phyloP scores from a whole-genome alignment of 2,113 vertebrate genomes.

The Gorsachius goisagi region DNA sequence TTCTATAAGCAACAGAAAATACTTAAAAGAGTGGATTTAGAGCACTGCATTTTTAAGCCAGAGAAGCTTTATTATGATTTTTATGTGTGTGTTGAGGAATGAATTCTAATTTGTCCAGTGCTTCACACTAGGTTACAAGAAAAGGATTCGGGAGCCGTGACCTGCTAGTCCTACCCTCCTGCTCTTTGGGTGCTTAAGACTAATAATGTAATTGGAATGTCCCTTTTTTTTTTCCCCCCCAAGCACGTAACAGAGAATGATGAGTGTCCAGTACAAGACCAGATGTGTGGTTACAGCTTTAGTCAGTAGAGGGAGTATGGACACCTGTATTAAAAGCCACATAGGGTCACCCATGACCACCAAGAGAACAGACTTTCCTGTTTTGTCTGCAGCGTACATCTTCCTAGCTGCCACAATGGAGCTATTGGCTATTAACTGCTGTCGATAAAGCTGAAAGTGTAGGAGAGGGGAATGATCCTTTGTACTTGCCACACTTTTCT shows the following conservation, averaged over 20 bases:
- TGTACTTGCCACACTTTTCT: background rate
- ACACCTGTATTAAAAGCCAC: background rate
- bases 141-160: background rate
- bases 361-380: background rate
- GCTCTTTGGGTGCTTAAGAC: background rate
- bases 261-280: background rate
- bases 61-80: background rate
- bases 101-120: background rate
- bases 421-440: background rate
- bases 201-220: background rate
- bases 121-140: background rate
- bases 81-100: background rate
- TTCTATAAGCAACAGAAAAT: background rate
- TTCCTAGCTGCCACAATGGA: background rate
- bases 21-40: background rate
- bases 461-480: background rate
- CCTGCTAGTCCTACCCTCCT: background rate
- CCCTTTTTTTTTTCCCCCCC: background rate
- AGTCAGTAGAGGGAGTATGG: slow-evolving; percentile 53
- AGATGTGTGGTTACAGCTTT: background rate
- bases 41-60: background rate
- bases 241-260: background rate
- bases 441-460: background rate
- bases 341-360: background rate
- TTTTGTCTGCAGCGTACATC: background rate